These are phyloP conservation scores for Urosaurus nigricauda DNA, from an alignment of 2,797 vertebrate genomes.

Conservation along the genomic window DNA sequence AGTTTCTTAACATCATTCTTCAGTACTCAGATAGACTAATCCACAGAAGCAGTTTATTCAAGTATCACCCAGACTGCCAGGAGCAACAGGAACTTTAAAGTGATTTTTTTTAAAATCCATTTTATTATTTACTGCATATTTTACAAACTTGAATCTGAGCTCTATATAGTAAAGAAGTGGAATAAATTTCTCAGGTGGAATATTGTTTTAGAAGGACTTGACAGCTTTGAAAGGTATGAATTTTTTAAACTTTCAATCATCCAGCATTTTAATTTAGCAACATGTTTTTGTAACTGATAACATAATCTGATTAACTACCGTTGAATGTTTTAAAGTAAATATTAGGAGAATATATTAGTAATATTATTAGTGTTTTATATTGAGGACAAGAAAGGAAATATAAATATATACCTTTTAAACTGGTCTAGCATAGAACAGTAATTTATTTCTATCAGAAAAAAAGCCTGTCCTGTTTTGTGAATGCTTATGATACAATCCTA, in stretches of 20 bases:
- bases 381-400: slow-evolving; percentile 16
- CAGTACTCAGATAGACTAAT: slow-evolving; percentile 87
- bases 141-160: slow-evolving; percentile 46
- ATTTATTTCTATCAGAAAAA: slow-evolving; percentile 19
- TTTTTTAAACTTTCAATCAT: slow-evolving; percentile 38
- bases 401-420: slow-evolving; percentile 4
- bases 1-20: slow-evolving; percentile 84
- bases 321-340: slow-evolving; percentile 16
- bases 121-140: slow-evolving; percentile 52
- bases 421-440: slow-evolving; percentile 10
- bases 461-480: background rate
- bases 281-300: slow-evolving; percentile 28
- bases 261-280: slow-evolving; percentile 42
- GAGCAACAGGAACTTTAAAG: slow-evolving; percentile 78
- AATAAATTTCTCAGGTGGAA: slow-evolving; percentile 75
- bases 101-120: slow-evolving; percentile 52
- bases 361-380: slow-evolving; percentile 52
- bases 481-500: background rate
- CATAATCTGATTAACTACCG: slow-evolving; percentile 8
- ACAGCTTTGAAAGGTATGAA: slow-evolving; percentile 79
- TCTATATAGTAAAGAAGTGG: slow-evolving; percentile 62
- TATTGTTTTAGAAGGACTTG: slow-evolving; percentile 72
- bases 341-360: slow-evolving; percentile 26
- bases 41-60: slow-evolving; percentile 84
- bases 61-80: slow-evolving; percentile 84